Conservation (phyloP, 2,888 invertebrate genomes). For the Aromia moschata region DNA sequence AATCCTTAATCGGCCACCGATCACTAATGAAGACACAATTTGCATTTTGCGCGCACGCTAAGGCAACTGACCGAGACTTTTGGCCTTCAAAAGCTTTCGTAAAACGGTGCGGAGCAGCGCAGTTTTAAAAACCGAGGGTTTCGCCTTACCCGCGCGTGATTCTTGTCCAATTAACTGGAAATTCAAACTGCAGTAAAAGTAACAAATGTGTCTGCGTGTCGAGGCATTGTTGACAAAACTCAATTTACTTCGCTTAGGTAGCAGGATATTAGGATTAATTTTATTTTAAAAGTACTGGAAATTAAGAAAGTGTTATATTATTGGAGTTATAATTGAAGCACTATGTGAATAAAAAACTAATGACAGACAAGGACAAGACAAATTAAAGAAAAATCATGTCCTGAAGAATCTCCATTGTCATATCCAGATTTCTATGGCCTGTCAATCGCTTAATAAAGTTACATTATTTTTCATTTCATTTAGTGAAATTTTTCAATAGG, state of each 20-base stretch:
- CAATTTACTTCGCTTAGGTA: conserved; percentile 14
- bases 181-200: conserved; percentile 17
- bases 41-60: conserved; percentile 51
- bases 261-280: too few relatives aligned
- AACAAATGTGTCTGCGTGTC: conserved; percentile 9
- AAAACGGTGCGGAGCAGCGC: conserved; percentile 5
- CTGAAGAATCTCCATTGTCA: too few relatives aligned
- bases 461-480: too few relatives aligned
- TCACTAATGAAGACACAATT: conserved; percentile 51
- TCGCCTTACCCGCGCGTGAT: conserved; percentile 20
- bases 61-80: conserved; percentile 45
- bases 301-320: too few relatives aligned
- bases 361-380: too few relatives aligned
- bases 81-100: conserved; percentile 17
- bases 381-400: too few relatives aligned
- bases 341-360: too few relatives aligned
- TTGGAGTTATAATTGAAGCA: too few relatives aligned
- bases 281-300: too few relatives aligned
- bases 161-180: conserved; percentile 18
- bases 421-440: too few relatives aligned
- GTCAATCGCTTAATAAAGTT: too few relatives aligned
- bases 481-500: too few relatives aligned
- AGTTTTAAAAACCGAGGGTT: conserved; percentile 16
- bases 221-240: conserved; percentile 15
- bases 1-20: conserved; percentile 37